phyloP scores from a whole-genome alignment of 2,797 vertebrate species.

The Micromesistius poutassou region DNA sequence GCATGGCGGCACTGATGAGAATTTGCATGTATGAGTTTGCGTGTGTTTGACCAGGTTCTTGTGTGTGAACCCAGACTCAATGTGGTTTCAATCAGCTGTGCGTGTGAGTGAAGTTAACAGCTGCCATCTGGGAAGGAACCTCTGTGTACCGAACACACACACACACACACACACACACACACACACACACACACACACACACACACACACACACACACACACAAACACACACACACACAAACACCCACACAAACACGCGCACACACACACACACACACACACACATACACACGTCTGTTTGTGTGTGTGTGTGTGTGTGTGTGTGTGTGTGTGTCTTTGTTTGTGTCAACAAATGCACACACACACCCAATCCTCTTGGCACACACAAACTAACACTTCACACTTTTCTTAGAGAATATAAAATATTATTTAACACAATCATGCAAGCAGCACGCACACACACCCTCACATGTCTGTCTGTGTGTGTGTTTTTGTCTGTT shows the following conservation, averaged over 20 bases:
- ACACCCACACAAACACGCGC: background rate
- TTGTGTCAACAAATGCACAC: no score
- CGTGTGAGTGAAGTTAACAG: constrained; percentile 79
- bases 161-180: constrained; percentile 20
- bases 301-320: no score
- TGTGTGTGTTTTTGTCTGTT: no score
- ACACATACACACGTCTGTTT: no score
- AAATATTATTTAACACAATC: no score
- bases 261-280: no score
- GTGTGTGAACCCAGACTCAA: constrained; percentile 68
- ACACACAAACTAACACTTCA: no score
- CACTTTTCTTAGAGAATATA: no score
- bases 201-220: constrained; percentile 22
- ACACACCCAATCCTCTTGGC: no score
- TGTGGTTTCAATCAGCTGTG: constrained; percentile 81
- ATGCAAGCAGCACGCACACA: no score
- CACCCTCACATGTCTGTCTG: no score
- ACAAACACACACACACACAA: constrained; percentile 13
- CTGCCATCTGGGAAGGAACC: constrained; percentile 79
- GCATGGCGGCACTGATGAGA: background rate
- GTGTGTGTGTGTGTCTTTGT: no score
- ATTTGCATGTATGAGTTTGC: constrained; percentile 9
- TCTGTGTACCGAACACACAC: constrained; percentile 69
- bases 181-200: constrained; percentile 18
- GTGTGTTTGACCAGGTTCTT: constrained; percentile 45